Conservation (phyloP, 2,113 vertebrate genomes). For the Onychostruthus taczanowskii region DNA sequence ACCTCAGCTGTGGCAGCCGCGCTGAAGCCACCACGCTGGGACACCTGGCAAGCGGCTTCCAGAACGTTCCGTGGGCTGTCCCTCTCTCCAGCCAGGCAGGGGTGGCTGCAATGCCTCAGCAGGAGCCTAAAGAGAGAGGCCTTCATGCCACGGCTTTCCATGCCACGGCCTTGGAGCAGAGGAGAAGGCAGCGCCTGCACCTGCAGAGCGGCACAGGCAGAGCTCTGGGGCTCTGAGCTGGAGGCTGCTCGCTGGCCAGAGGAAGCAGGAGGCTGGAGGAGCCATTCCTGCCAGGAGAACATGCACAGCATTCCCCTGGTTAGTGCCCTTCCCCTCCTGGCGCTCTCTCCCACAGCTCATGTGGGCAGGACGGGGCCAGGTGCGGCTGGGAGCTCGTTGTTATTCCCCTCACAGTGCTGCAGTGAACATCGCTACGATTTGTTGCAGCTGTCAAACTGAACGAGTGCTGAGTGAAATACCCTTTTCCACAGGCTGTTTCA, state of each 20-base stretch:
- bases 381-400: neutral
- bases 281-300: neutral
- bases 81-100: accelerated
- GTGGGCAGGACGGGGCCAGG: accelerated
- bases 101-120: accelerated
- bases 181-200: neutral
- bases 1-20: neutral
- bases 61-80: accelerated
- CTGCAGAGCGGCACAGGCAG: neutral
- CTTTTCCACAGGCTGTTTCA: neutral
- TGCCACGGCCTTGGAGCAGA: accelerated
- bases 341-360: accelerated
- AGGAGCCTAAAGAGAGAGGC: accelerated
- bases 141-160: accelerated
- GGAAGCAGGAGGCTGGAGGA: too few species aligned
- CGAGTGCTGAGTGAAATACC: neutral
- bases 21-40: accelerated
- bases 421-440: neutral
- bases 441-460: neutral
- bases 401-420: neutral
- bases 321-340: accelerated
- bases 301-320: accelerated
- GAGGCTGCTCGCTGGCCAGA: accelerated
- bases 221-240: too few species aligned
- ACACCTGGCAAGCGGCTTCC: accelerated